A percentile compares a stretch with the other conserved stretches of the same genome.
These are phyloP conservation scores for Calliopsis andreniformis DNA, from an alignment of 1,140 invertebrate species.

Conservation along the genomic window DNA sequence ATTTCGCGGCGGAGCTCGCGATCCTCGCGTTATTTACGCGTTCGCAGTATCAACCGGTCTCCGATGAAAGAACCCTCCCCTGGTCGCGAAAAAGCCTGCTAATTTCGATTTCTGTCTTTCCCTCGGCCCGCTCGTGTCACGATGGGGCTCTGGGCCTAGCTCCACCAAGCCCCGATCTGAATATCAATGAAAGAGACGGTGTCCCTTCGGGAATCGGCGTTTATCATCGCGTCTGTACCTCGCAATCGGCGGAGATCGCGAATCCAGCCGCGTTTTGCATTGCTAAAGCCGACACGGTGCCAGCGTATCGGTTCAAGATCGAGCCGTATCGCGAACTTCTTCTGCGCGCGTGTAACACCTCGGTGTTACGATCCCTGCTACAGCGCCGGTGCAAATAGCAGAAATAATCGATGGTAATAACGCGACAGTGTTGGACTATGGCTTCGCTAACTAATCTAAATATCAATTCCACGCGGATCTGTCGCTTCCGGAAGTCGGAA, in stretches of 20 bases:
- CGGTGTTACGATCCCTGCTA: constrained; percentile 15
- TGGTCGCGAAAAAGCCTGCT: background rate
- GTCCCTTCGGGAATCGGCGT: constrained; percentile 11
- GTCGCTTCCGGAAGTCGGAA: constrained; percentile 37
- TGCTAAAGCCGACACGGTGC: constrained; percentile 31
- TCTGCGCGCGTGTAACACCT: constrained; percentile 1
- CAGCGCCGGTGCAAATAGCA: constrained; percentile 15
- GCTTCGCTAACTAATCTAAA: constrained; percentile 54
- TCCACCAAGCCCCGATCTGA: constrained; percentile 39
- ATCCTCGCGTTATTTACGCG: constrained; percentile 48
- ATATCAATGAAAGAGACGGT: constrained; percentile 41
- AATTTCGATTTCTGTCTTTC: constrained; percentile 48
- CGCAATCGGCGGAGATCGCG: constrained; percentile 21
- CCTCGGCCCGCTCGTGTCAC: background rate
- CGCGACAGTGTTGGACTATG: constrained; percentile 1
- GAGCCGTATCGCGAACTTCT: constrained; percentile 3
- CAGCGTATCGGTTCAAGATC: constrained; percentile 30
- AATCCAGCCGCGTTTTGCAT: constrained; percentile 16
- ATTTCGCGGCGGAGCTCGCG: constrained; percentile 54
- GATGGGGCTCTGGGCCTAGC: background rate
- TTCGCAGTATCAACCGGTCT: constrained; percentile 48
- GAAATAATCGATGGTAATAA: constrained; percentile 47
- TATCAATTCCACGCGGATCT: constrained; percentile 49
- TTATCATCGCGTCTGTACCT: constrained; percentile 38
- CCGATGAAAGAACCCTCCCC: constrained; percentile 31